phyloP scores from a whole-genome alignment of 2,888 invertebrate genomes.

The Chorisops tibialis region DNA sequence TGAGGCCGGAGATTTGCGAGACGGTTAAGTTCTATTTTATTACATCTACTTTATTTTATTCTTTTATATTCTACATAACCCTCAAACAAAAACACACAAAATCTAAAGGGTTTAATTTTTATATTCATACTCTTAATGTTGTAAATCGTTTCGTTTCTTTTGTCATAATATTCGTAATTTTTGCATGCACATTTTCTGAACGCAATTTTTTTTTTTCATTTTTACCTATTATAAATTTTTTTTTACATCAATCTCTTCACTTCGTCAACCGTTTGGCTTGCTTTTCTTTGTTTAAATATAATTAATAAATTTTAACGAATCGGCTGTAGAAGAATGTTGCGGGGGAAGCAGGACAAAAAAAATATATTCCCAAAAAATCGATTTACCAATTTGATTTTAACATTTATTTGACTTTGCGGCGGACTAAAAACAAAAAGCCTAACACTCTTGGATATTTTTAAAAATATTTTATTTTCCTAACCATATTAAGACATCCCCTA shows the following conservation, averaged over 20 bases:
- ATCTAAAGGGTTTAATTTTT: too few relatives aligned
- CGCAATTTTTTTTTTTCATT: background rate
- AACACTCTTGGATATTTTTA: too few relatives aligned
- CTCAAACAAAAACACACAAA: background rate
- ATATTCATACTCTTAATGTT: background rate
- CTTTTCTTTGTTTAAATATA: slow-evolving; percentile 25
- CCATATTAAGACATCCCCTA: slow-evolving; percentile 19
- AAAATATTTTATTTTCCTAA: slow-evolving; percentile 3
- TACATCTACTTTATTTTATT: slow-evolving; percentile 31
- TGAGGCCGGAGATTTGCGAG: slow-evolving; percentile 88
- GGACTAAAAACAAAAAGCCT: too few relatives aligned
- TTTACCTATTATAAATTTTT: too few relatives aligned
- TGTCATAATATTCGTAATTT: background rate
- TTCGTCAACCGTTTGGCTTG: background rate
- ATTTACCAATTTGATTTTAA: background rate
- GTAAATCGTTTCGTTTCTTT: background rate
- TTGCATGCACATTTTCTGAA: background rate
- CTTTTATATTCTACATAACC: slow-evolving; percentile 14
- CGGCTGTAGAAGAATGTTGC: slow-evolving; percentile 28
- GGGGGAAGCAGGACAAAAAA: slow-evolving; percentile 34
- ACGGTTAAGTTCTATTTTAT: slow-evolving; percentile 61
- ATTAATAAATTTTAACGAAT: slow-evolving; percentile 22
- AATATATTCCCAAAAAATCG: background rate
- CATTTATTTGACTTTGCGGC: too few relatives aligned
- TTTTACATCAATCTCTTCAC: background rate